These are phyloP conservation scores for Octopus bimaculoides DNA, from an alignment of 1,140 invertebrate genomes.

Conservation along the genomic window DNA sequence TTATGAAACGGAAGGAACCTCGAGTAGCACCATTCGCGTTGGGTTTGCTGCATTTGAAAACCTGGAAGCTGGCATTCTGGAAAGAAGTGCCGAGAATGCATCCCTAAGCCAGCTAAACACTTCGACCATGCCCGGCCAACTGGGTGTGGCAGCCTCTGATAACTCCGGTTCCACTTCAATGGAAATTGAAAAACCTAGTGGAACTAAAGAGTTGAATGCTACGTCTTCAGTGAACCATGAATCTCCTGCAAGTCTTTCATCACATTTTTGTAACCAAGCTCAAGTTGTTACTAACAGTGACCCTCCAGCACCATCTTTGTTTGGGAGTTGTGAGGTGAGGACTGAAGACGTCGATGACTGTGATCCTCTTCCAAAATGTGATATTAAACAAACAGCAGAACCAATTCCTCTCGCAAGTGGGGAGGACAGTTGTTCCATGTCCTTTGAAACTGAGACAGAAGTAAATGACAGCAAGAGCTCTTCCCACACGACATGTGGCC, in stretches of 20 bases:
- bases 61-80: slow-evolving; percentile 32
- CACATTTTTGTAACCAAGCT: neutral
- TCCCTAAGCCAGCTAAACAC: neutral
- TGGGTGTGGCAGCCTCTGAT: neutral
- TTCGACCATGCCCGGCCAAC: neutral
- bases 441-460: no score
- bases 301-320: neutral
- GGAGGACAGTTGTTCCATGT: no score
- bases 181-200: neutral
- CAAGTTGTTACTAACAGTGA: neutral
- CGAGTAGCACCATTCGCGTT: slow-evolving; percentile 43
- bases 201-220: neutral
- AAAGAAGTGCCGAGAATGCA: slow-evolving; percentile 29
- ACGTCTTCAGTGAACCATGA: neutral
- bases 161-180: neutral
- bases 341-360: neutral
- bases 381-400: no score
- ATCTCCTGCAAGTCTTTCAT: neutral
- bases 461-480: no score
- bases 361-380: neutral
- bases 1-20: slow-evolving; percentile 47
- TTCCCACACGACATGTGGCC: no score
- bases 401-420: no score
- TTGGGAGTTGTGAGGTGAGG: neutral
- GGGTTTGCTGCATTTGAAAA: slow-evolving; percentile 43